These are phyloP conservation scores for Gobio gobio DNA, from an alignment of 2,113 vertebrate species.

Conservation along the genomic window DNA sequence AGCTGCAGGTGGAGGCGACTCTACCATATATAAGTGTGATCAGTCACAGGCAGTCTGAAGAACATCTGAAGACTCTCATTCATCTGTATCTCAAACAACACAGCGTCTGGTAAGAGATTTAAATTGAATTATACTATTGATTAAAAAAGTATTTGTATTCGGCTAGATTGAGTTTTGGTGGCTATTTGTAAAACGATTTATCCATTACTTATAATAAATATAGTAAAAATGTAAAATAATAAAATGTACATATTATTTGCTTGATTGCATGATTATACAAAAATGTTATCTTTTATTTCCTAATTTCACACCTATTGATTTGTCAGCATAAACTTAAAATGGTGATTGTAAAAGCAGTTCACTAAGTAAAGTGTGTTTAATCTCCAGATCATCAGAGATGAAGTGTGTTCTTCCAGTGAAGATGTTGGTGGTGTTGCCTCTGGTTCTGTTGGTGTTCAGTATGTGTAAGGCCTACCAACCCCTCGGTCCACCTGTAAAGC, in stretches of 20 bases:
- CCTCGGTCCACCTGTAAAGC: background rate
- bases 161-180: background rate
- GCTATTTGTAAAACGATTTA: background rate
- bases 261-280: background rate
- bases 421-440: slow-evolving; percentile 20
- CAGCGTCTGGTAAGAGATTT: background rate
- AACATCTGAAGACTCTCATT: background rate
- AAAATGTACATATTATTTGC: background rate
- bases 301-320: background rate
- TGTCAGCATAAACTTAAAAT: background rate
- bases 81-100: background rate
- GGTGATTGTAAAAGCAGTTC: background rate
- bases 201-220: background rate
- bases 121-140: background rate
- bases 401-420: background rate
- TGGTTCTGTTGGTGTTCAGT: slow-evolving; percentile 14
- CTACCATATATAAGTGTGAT: background rate
- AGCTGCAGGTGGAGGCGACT: background rate
- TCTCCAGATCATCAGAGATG: background rate
- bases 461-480: background rate
- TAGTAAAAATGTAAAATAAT: background rate
- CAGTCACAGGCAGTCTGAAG: background rate
- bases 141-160: background rate
- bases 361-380: background rate
- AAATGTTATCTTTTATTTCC: background rate